Evolutionary conservation across 2,888 invertebrate species (phyloP).

Genomic region (Stegophylla sp.): DNA sequence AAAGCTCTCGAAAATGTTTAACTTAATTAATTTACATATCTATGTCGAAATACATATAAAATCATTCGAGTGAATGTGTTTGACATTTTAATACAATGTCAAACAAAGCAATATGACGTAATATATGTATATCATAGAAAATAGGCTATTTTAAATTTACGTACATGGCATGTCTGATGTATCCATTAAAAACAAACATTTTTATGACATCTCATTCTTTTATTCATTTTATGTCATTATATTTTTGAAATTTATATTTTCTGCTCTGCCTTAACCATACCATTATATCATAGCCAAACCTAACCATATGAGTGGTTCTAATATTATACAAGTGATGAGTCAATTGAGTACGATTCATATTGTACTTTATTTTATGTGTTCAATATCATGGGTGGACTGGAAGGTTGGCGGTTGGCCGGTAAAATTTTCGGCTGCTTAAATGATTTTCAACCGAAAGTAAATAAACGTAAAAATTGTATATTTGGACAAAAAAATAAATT

Average conservation of each 20-base stretch:
- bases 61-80: neutral
- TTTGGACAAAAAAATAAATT: no score
- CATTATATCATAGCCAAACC: neutral
- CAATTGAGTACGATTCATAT: no score
- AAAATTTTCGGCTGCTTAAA: no score
- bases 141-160: slow-evolving; percentile 7
- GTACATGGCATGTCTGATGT: no score
- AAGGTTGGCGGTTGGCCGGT: no score
- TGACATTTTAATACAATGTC: slow-evolving; percentile 10
- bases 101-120: neutral
- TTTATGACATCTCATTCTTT: slow-evolving; percentile 28
- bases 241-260: slow-evolving; percentile 20
- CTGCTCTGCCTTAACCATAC: slow-evolving; percentile 6
- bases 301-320: no score
- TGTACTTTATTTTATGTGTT: no score
- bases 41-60: neutral
- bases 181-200: slow-evolving; percentile 35
- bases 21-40: neutral
- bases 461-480: no score
- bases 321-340: no score
- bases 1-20: neutral
- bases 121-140: neutral
- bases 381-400: no score
- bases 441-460: no score
- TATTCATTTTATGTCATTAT: slow-evolving; percentile 30